These are phyloP conservation scores for Drosophila elegans DNA, from an alignment of 1,140 invertebrate species.

Conservation along the genomic window DNA sequence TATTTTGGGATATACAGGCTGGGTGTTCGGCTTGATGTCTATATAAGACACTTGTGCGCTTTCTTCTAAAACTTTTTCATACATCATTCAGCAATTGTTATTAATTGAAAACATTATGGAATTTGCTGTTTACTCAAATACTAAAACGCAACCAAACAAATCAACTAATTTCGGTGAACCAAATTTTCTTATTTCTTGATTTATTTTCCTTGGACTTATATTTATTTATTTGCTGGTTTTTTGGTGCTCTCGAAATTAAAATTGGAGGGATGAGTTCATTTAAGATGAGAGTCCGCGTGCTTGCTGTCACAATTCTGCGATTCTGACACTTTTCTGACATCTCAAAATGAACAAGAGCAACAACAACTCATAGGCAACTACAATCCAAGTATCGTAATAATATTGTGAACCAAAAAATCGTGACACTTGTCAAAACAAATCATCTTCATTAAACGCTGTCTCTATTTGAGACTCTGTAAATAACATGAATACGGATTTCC, in stretches of 20 bases:
- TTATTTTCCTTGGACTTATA: constrained; percentile 10
- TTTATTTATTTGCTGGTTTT: constrained; percentile 16
- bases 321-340: constrained; percentile 57
- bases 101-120: constrained; percentile 78
- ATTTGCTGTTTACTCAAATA: constrained; percentile 63
- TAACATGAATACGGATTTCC: neutral
- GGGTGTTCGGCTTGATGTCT: neutral
- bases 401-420: constrained; percentile 41
- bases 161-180: constrained; percentile 32
- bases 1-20: neutral
- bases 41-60: neutral
- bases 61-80: constrained; percentile 4
- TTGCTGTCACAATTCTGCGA: constrained; percentile 60
- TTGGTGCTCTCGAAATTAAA: constrained; percentile 10
- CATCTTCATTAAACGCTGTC: constrained; percentile 30
- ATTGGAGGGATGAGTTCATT: constrained; percentile 44
- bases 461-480: constrained; percentile 14
- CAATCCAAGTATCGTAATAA: constrained; percentile 41
- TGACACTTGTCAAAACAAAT: constrained; percentile 62
- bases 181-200: constrained; percentile 10
- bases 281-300: constrained; percentile 56
- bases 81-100: constrained; percentile 60
- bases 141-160: constrained; percentile 29
- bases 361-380: neutral
- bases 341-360: constrained; percentile 16